Percentiles rank a stretch among this genome's conserved stretches.
Evolutionary conservation across 2,113 vertebrate species (phyloP).

Genomic region (Erythrolamprus reginae): DNA sequence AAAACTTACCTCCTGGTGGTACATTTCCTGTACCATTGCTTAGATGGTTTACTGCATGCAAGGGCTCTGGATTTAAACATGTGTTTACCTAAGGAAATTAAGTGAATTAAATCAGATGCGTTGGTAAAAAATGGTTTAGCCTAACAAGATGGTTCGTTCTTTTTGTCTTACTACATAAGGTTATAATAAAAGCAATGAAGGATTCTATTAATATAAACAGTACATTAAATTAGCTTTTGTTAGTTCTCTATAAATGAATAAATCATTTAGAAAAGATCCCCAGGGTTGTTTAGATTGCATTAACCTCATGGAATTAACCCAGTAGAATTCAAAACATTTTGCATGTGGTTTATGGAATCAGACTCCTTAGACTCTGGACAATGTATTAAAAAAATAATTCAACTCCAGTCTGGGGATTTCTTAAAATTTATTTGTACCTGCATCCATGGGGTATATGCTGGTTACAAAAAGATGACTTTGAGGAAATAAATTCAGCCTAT

Average conservation of each 20-base stretch:
- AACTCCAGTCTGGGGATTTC: background rate
- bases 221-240: background rate
- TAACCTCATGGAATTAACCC: background rate
- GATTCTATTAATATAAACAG: background rate
- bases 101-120: constrained; percentile 9
- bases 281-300: background rate
- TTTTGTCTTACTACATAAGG: background rate
- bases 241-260: background rate
- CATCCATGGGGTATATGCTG: background rate
- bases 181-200: background rate
- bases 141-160: background rate
- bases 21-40: constrained; percentile 19
- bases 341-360: background rate
- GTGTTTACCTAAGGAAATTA: constrained; percentile 48
- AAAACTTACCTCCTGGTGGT: constrained; percentile 49
- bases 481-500: background rate
- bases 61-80: constrained; percentile 53
- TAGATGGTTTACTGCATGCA: constrained; percentile 58
- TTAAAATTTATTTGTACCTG: background rate
- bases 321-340: background rate
- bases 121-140: background rate
- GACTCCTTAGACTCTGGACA: too few species aligned
- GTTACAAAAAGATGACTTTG: background rate
- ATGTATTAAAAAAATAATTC: background rate
- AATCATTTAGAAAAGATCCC: background rate